These are phyloP conservation scores for Drosophila acutilabella DNA, from an alignment of 2,888 invertebrate species.

Conservation along the genomic window DNA sequence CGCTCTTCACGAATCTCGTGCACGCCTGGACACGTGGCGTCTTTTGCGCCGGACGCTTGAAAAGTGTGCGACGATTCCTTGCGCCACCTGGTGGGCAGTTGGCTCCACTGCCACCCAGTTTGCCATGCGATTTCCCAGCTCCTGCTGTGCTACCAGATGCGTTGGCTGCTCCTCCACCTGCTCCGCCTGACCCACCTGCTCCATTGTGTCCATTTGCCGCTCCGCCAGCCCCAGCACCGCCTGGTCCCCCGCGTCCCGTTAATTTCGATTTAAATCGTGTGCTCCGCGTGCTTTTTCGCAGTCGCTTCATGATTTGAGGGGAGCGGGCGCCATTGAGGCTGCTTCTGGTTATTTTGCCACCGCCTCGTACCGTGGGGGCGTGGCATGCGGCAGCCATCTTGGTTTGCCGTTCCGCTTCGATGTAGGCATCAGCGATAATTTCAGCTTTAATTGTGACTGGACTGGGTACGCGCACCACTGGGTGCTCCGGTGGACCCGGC, in stretches of 20 bases:
- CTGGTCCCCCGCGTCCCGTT: slow-evolving; percentile 33
- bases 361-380: slow-evolving; percentile 11
- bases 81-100: slow-evolving; percentile 83
- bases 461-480: neutral
- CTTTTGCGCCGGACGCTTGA: slow-evolving; percentile 92
- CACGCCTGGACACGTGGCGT: slow-evolving; percentile 93
- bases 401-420: neutral
- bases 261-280: slow-evolving; percentile 70
- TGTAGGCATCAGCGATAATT: neutral
- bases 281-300: slow-evolving; percentile 67
- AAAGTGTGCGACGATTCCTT: slow-evolving; percentile 91
- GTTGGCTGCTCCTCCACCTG: neutral
- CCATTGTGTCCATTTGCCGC: slow-evolving; percentile 12
- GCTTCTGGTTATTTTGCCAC: slow-evolving; percentile 59
- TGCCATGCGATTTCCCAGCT: slow-evolving; percentile 37
- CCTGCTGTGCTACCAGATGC: neutral
- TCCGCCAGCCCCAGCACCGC: slow-evolving; percentile 8
- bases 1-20: slow-evolving; percentile 91
- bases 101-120: slow-evolving; percentile 21
- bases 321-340: slow-evolving; percentile 61
- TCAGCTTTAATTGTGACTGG: neutral
- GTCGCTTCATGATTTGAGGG: slow-evolving; percentile 63
- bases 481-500: neutral
- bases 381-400: neutral
- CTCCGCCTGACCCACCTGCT: neutral